Percentiles rank a stretch among this genome's conserved stretches.
These are phyloP conservation scores for Tringa solitaria DNA, from an alignment of 2,113 vertebrate genomes.

Conservation along the genomic window DNA sequence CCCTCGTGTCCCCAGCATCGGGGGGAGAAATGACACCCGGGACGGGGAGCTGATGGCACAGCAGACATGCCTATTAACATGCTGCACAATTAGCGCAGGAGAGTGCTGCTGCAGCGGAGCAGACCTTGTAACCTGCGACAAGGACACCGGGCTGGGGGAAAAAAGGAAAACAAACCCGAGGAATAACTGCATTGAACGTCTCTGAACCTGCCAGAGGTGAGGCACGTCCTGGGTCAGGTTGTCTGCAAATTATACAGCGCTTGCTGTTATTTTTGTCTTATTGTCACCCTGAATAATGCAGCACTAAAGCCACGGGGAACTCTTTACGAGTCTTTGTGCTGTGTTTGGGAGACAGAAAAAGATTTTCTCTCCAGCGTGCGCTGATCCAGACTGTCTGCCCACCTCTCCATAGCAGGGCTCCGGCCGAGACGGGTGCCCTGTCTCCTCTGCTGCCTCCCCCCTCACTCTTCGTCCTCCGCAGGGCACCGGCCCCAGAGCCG, in stretches of 20 bases:
- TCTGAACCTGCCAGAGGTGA: background rate
- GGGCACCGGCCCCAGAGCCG: too few species aligned
- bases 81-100: background rate
- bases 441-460: background rate
- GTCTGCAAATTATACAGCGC: background rate
- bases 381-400: background rate
- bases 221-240: background rate
- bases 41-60: fast-evolving
- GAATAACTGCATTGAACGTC: background rate
- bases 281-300: background rate
- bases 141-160: background rate
- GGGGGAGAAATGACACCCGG: background rate
- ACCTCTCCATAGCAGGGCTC: background rate
- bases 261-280: background rate
- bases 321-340: background rate
- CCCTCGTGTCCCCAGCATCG: background rate
- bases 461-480: background rate
- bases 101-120: background rate
- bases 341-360: background rate
- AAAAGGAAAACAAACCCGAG: background rate
- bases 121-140: background rate
- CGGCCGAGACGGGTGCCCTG: background rate
- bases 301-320: background rate
- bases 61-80: background rate
- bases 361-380: background rate